Percentiles rank a stretch among this genome's conserved stretches.
These are phyloP conservation scores for Lutraria lutraria DNA, from an alignment of 2,888 invertebrate genomes.

Conservation along the genomic window DNA sequence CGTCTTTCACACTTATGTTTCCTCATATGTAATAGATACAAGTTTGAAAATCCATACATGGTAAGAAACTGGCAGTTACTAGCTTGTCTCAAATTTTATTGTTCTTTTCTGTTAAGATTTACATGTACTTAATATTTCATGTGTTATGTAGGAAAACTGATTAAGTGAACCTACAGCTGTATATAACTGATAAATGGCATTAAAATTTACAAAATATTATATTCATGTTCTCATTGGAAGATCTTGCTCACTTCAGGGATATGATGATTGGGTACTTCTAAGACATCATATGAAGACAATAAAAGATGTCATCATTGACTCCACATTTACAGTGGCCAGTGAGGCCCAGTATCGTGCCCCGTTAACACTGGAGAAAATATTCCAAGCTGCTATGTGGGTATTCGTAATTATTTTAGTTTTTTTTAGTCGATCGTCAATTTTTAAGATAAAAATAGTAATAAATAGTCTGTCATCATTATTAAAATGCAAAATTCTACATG, in stretches of 20 bases:
- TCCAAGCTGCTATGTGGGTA: conserved; percentile 66
- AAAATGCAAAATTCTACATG: too few relatives aligned
- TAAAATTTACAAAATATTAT: too few relatives aligned
- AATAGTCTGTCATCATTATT: too few relatives aligned
- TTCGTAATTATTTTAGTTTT: neutral
- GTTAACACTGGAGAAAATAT: conserved; percentile 65
- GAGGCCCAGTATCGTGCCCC: conserved; percentile 70
- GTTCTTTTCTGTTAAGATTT: too few relatives aligned
- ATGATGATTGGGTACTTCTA: conserved; percentile 68
- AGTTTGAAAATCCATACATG: conserved; percentile 65
- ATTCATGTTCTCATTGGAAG: neutral
- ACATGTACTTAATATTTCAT: too few relatives aligned
- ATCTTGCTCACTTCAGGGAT: conserved; percentile 43
- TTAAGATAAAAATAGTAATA: too few relatives aligned
- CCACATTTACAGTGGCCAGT: conserved; percentile 61
- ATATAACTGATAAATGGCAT: too few relatives aligned
- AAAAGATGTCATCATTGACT: conserved; percentile 63
- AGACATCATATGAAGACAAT: conserved; percentile 59
- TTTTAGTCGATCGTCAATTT: too few relatives aligned
- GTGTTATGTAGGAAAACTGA: too few relatives aligned
- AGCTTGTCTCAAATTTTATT: too few relatives aligned
- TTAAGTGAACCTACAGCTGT: too few relatives aligned
- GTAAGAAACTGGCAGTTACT: conserved; percentile 36
- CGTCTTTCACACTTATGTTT: conserved; percentile 67
- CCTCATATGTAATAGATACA: conserved; percentile 67